Conservation (phyloP, 2,797 vertebrate species). For the Amblyraja radiata region DNA sequence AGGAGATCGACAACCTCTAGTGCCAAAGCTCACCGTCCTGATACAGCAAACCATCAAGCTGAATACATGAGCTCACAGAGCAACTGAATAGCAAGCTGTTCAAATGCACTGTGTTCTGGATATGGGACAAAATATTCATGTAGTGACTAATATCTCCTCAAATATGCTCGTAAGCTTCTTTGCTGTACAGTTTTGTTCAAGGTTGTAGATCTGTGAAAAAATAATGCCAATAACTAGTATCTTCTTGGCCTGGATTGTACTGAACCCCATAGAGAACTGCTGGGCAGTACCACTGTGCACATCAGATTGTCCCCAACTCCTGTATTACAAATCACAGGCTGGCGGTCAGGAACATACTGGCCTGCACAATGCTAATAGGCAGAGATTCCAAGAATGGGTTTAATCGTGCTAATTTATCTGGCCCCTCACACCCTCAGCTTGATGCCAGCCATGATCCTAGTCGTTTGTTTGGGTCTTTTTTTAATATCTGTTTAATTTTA, state of each 20-base stretch:
- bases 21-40: neutral
- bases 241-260: neutral
- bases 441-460: no score
- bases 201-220: neutral
- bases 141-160: neutral
- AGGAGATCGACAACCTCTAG: neutral
- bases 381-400: no score
- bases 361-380: no score
- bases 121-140: neutral
- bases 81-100: neutral
- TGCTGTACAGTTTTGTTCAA: neutral
- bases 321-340: no score
- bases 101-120: neutral
- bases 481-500: no score
- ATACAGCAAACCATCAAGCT: neutral
- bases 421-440: no score
- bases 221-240: neutral
- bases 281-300: no score
- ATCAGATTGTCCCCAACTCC: no score
- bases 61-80: neutral
- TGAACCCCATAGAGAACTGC: no score
- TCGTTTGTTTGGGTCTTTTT: no score
- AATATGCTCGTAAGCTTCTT: neutral
- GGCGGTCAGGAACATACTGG: no score
- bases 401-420: no score